These are phyloP conservation scores for Tachycineta bicolor DNA, from an alignment of 2,113 vertebrate species.

Conservation along the genomic window DNA sequence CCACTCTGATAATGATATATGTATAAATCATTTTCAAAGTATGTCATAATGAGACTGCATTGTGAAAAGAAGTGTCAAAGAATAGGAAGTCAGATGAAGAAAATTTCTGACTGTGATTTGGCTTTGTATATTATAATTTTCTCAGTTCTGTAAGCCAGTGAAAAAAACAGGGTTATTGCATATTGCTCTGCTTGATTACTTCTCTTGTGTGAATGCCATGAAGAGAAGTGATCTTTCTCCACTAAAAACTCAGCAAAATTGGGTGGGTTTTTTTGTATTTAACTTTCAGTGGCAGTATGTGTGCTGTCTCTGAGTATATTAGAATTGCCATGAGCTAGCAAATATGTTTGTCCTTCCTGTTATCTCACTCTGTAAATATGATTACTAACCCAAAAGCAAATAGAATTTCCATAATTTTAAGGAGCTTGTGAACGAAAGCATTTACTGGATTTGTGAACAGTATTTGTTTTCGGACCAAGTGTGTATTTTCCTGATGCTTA, in stretches of 20 bases:
- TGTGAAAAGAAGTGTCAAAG: not conserved
- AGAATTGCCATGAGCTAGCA: not conserved
- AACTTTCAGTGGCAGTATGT: not conserved
- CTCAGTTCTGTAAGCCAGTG: not conserved
- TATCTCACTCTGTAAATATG: slow-evolving; percentile 3
- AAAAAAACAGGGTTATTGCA: not conserved
- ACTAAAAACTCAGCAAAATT: not conserved
- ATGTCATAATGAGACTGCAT: not conserved
- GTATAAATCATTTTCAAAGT: not conserved
- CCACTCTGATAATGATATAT: not conserved
- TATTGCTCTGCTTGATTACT: not conserved
- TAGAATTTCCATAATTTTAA: not conserved
- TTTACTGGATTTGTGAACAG: not conserved
- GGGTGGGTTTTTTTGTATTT: not conserved
- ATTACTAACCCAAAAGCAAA: slow-evolving; percentile 1
- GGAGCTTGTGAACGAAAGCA: not conserved
- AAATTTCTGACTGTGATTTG: not conserved
- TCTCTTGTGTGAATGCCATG: not conserved
- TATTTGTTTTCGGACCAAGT: not conserved
- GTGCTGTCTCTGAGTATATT: not conserved
- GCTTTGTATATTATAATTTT: not conserved
- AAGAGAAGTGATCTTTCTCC: not conserved
- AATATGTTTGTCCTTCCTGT: not conserved
- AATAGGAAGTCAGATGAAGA: not conserved
- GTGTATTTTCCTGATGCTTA: not conserved